Conservation (phyloP, 1,140 invertebrate genomes). For the Drosophila elegans region DNA sequence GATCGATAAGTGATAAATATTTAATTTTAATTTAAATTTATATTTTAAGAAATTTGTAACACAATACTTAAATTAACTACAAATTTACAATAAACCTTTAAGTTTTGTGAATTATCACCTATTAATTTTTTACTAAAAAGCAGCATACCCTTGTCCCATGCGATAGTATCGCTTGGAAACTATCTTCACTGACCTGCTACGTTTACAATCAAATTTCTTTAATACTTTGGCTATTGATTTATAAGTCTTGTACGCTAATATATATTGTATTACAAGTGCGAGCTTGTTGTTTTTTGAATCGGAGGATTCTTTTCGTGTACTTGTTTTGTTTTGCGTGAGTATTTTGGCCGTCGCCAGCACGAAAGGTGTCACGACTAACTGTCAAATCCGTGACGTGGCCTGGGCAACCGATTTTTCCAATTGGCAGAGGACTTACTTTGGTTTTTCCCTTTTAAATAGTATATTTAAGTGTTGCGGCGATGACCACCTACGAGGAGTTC, state of each 20-base stretch:
- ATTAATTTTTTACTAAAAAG: not conserved
- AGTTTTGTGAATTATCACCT: too few relatives aligned
- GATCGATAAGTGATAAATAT: conserved; percentile 4
- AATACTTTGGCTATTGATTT: conserved; percentile 9
- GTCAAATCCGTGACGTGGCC: conserved; percentile 81
- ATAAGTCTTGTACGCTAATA: conserved; percentile 3
- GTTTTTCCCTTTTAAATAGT: conserved; percentile 15
- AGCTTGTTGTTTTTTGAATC: not conserved
- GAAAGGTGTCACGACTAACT: conserved; percentile 59
- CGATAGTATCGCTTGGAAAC: conserved; percentile 26
- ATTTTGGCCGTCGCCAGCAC: conserved; percentile 1
- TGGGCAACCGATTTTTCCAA: conserved; percentile 75
- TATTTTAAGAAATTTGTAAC: not conserved
- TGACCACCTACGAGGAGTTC: conserved; percentile 97
- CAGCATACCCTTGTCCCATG: not conserved
- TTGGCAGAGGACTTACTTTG: conserved; percentile 44
- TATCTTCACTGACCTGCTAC: conserved; percentile 27
- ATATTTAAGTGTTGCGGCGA: conserved; percentile 82
- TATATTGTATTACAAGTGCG: not conserved
- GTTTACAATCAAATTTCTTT: conserved; percentile 29
- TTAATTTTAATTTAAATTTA: not conserved
- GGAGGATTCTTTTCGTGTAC: not conserved
- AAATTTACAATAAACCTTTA: too few relatives aligned
- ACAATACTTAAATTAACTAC: too few relatives aligned
- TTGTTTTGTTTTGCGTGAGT: conserved; percentile 37